phyloP scores from a whole-genome alignment of 2,113 vertebrate genomes.

The Camarhynchus parvulus region DNA sequence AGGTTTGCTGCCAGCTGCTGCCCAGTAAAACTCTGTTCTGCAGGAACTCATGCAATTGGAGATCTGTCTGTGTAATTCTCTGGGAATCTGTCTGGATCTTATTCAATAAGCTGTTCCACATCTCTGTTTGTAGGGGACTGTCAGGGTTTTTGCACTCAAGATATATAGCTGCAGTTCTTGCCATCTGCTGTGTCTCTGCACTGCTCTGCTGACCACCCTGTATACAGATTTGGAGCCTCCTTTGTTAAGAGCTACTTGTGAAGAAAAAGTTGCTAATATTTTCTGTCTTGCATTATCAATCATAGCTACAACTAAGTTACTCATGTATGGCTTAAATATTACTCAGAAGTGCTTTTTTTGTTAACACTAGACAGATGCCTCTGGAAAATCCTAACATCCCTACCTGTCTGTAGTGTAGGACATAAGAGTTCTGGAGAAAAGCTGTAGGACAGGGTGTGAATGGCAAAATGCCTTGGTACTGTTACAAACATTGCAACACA shows the following conservation, averaged over 20 bases:
- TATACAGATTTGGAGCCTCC: neutral
- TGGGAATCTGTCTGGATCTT: neutral
- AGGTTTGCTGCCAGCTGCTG: neutral
- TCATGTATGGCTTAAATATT: neutral
- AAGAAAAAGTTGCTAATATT: neutral
- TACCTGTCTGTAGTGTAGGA: neutral
- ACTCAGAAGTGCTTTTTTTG: neutral
- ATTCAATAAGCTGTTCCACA: neutral
- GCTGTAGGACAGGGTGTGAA: neutral
- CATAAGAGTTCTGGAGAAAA: neutral
- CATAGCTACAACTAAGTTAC: neutral
- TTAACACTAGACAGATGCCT: neutral
- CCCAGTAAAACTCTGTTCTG: neutral
- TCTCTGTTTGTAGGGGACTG: neutral
- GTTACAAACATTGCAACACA: neutral
- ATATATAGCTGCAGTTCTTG: neutral
- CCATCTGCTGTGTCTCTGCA: neutral
- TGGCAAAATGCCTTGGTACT: neutral
- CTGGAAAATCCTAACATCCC: neutral
- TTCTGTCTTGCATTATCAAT: neutral
- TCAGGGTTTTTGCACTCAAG: neutral
- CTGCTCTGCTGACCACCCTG: accelerated
- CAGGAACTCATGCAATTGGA: neutral
- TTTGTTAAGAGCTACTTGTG: neutral
- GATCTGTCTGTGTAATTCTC: neutral